These are phyloP conservation scores for Ctenomys sociabilis DNA, from an alignment of 2,113 vertebrate species.

Conservation along the genomic window DNA sequence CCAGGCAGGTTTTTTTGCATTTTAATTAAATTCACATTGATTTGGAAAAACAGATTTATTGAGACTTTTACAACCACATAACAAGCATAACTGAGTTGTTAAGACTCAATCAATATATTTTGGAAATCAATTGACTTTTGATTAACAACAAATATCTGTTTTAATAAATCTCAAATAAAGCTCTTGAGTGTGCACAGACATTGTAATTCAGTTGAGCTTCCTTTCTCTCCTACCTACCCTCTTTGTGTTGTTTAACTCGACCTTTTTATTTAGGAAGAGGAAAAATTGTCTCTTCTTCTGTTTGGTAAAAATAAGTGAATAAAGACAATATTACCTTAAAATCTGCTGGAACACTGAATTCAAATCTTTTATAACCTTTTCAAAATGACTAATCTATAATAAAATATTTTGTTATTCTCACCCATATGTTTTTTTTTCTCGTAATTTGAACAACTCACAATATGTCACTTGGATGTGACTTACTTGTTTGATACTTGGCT, in stretches of 20 bases:
- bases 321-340: background rate
- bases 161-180: constrained; percentile 72
- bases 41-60: constrained; percentile 76
- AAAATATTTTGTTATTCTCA: background rate
- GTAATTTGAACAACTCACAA: background rate
- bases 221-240: constrained; percentile 31
- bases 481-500: background rate
- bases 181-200: constrained; percentile 43
- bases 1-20: constrained; percentile 52
- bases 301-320: background rate
- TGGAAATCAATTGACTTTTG: constrained; percentile 71
- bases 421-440: background rate
- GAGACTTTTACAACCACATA: constrained; percentile 63
- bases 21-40: constrained; percentile 82
- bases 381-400: background rate
- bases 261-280: background rate
- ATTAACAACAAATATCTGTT: constrained; percentile 74
- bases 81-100: constrained; percentile 66
- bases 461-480: background rate
- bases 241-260: constrained; percentile 34
- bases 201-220: constrained; percentile 68
- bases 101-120: constrained; percentile 71
- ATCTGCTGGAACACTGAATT: background rate
- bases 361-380: background rate
- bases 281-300: background rate